Conservation (phyloP, 2,797 vertebrate genomes). For the Holocentrus rufus region DNA sequence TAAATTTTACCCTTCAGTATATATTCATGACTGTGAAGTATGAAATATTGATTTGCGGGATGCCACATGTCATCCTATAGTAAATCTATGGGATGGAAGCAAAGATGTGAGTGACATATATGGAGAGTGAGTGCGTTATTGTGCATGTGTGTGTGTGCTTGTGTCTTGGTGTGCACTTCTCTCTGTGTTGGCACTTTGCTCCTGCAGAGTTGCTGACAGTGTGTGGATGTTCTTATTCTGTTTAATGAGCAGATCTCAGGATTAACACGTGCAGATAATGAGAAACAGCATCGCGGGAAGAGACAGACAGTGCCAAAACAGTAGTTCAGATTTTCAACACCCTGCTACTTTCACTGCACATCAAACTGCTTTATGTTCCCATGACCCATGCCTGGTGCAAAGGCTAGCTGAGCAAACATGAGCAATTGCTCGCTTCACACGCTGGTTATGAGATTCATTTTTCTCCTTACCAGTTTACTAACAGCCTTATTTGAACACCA, state of each 20-base stretch:
- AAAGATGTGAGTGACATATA: constrained; percentile 38
- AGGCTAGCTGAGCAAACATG: constrained; percentile 15
- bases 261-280: constrained; percentile 68
- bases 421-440: constrained; percentile 7
- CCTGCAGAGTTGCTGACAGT: constrained; percentile 63
- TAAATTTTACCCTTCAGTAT: constrained; percentile 33
- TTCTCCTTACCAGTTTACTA: too few relatives aligned
- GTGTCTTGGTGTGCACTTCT: background rate
- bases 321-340: constrained; percentile 39
- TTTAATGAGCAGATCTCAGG: constrained; percentile 69
- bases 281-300: constrained; percentile 55
- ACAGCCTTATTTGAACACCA: too few relatives aligned
- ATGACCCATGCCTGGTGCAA: constrained; percentile 17
- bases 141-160: background rate
- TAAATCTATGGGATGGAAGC: constrained; percentile 46
- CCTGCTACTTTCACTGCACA: constrained; percentile 33
- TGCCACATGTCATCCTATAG: constrained; percentile 46
- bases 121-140: constrained; percentile 16
- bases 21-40: constrained; percentile 41
- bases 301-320: constrained; percentile 49
- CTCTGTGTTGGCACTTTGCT: constrained; percentile 49
- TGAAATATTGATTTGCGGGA: constrained; percentile 62
- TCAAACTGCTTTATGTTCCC: constrained; percentile 25
- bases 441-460: background rate
- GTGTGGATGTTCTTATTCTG: constrained; percentile 61